Evolutionary conservation across 2,888 invertebrate species (phyloP).

Genomic region (Spilarctia lutea): DNA sequence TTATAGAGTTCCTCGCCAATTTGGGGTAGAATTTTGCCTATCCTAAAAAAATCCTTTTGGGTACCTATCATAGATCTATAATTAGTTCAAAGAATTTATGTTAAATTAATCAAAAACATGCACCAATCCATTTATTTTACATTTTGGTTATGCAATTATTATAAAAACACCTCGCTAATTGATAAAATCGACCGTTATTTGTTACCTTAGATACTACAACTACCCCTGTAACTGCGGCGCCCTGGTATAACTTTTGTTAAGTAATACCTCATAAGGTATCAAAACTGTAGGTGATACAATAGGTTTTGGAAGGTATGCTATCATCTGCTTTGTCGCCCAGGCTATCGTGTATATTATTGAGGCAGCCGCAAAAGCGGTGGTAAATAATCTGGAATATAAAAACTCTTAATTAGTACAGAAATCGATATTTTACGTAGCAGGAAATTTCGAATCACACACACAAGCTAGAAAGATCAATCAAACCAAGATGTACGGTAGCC

Average conservation of each 20-base stretch:
- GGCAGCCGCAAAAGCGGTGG: constrained; percentile 22
- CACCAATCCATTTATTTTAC: background rate
- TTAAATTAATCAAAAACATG: too few relatives aligned
- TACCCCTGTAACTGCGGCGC: background rate
- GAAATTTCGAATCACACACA: too few relatives aligned
- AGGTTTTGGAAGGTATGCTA: background rate
- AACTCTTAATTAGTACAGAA: background rate
- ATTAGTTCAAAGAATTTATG: too few relatives aligned
- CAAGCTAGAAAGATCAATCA: background rate
- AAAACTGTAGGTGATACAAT: constrained; percentile 1
- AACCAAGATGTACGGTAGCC: background rate
- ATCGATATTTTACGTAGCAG: background rate
- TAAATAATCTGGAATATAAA: constrained; percentile 17
- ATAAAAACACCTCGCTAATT: background rate
- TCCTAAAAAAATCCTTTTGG: too few relatives aligned
- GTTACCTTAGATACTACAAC: background rate
- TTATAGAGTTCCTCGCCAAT: too few relatives aligned
- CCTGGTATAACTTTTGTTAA: background rate
- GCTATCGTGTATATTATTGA: constrained; percentile 27
- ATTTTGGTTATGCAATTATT: background rate
- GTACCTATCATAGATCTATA: too few relatives aligned
- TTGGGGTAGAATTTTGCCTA: too few relatives aligned
- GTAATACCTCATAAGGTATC: background rate
- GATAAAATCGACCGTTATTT: background rate
- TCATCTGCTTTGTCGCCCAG: constrained; percentile 29